Evolutionary conservation across 2,888 invertebrate genomes (phyloP).

Genomic region (Tetropium fuscum): DNA sequence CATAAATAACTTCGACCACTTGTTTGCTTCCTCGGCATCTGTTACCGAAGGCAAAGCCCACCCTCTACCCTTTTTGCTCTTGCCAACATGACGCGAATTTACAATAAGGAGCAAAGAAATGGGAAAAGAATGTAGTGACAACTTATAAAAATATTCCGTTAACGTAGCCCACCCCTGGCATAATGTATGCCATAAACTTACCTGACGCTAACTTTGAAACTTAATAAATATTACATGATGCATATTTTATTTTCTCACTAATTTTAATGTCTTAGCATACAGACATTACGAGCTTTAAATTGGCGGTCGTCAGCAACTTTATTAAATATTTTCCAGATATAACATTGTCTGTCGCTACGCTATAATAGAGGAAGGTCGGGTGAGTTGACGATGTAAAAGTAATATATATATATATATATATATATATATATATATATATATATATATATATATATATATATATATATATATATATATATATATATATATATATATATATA

Average conservation of each 20-base stretch:
- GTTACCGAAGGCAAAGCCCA: conserved; percentile 55
- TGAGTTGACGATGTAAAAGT: too few relatives aligned
- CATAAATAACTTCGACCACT: conserved; percentile 65
- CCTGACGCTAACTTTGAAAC: conserved; percentile 29
- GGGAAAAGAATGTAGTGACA: conserved; percentile 48
- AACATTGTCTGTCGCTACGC: too few relatives aligned
- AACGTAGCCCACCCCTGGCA: conserved; percentile 39
- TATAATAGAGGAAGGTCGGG: too few relatives aligned
- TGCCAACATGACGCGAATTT: conserved; percentile 50
- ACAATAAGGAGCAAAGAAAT: conserved; percentile 51
- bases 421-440: too few relatives aligned
- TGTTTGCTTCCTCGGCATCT: conserved; percentile 62
- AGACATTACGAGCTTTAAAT: conserved; percentile 5
- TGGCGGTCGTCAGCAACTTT: neutral
- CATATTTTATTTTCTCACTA: conserved; percentile 6
- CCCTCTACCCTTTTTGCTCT: conserved; percentile 48
- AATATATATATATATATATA: too few relatives aligned
- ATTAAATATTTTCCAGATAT: too few relatives aligned
- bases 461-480: too few relatives aligned
- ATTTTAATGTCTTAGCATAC: conserved; percentile 9
- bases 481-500: too few relatives aligned
- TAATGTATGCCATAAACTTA: conserved; percentile 44
- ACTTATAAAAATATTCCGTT: conserved; percentile 48
- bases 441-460: too few relatives aligned
- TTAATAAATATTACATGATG: conserved; percentile 42